Evolutionary conservation across 2,888 invertebrate genomes (phyloP), one percentile per base, ranked within the genome.

Genomic region (Pollenia angustigena): DNA sequence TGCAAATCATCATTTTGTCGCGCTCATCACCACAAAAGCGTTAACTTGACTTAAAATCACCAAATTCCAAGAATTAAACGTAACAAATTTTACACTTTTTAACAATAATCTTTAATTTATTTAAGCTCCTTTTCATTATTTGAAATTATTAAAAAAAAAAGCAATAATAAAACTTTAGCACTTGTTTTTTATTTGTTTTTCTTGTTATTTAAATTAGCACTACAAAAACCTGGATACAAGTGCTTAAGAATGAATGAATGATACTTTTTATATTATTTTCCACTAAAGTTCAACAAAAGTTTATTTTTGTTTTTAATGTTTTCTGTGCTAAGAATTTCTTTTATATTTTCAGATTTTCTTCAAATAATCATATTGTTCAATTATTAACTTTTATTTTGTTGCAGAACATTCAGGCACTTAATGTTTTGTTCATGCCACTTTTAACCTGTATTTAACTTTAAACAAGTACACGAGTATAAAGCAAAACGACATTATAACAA

Each of bases 381-480:
- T 69, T 69, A 52, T 42, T 68, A 50, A 23, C 50, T 14, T 46
- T 66, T 64, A 48, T 64, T 32, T 64, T 18, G 44, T 10, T 44
- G 44, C 64, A 16, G 4, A 69, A 69, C 68, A 68, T 50, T 32
- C 68, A 78, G 68, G 58, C 56, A 78, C 78, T 78, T 68, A 16
- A 78, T 68, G 48, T 40, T 78, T 68, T 68, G 68, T 40, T 58
- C 32, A 40, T 10, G 16, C 58, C 42, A 58, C 78, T 68, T 68
- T 58, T 56, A 78, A 78, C 68, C 58, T 56, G 78, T 40, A 68
- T 78, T 78, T 58, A 58, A 78, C 68, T 78, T 56, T 7, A 32
- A 68, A 76, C 66, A 54, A 76, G 32, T 56, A 76, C 10, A 52
- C 46, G 69, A 42, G 12, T 18, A 44, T 18, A 68, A 42, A 71